phyloP scores from a whole-genome alignment of 2,888 invertebrate genomes.

The Dioctria linearis region DNA sequence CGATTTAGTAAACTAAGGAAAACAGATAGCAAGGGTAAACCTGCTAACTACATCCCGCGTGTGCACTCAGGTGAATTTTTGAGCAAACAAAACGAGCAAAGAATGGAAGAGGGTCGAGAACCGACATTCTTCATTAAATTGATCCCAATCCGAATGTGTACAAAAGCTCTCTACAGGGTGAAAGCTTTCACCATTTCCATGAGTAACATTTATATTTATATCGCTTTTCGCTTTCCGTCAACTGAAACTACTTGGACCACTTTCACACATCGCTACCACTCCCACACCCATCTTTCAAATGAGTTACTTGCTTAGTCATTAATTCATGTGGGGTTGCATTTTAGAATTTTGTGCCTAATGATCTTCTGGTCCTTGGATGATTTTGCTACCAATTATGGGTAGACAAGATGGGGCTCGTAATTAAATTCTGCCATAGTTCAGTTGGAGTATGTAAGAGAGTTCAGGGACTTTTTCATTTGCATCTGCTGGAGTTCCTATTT shows the following conservation, averaged over 20 bases:
- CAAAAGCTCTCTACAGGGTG: conserved; percentile 20
- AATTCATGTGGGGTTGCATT: conserved; percentile 39
- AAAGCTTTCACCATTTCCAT: conserved; percentile 17
- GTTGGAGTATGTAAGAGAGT: background rate
- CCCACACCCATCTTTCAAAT: no score
- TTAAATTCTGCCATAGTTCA: conserved; percentile 19
- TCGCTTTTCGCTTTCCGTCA: conserved; percentile 13
- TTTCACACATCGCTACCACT: conserved; percentile 1
- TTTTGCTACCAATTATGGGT: conserved; percentile 41
- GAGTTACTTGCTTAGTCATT: background rate
- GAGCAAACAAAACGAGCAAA: conserved; percentile 9
- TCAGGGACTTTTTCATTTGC: conserved; percentile 28
- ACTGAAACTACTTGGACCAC: conserved; percentile 20
- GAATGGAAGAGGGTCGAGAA: conserved; percentile 14
- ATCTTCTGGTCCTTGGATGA: conserved; percentile 45
- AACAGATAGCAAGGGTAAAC: conserved; percentile 24
- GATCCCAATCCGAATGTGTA: conserved; percentile 9
- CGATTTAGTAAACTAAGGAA: conserved; percentile 15
- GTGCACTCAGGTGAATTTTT: conserved; percentile 28
- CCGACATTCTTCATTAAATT: conserved; percentile 6
- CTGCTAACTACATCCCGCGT: background rate
- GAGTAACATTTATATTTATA: conserved; percentile 30
- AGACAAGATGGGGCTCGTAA: conserved; percentile 30
- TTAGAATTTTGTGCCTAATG: conserved; percentile 29
- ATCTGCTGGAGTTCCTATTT: background rate